Base-by-base conservation (phyloP, 2,888 invertebrate genomes). In the Petrolisthes manimaculis region DNA sequence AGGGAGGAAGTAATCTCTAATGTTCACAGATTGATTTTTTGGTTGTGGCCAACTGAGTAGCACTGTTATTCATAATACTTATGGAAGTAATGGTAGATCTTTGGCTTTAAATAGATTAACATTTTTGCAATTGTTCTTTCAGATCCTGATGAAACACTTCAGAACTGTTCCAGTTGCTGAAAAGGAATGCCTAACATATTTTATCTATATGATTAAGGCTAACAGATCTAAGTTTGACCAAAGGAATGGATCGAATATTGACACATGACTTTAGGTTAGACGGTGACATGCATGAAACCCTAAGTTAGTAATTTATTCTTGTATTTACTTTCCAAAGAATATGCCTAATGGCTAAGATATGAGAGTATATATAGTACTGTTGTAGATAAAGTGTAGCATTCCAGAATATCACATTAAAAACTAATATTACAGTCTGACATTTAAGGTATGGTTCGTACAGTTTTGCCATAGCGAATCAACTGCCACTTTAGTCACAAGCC, bases 131-230 rank as follows among this genome's bases (percentile, higher is more conserved):
- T 71, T 55, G 5, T 74, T 6, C 14, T 95, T 95, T 54, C 95
- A 98, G 98, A 96, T 96, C 85, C 95, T 99, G 85, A 96, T 97
- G 94, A 97, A 98, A 93, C 99, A 99, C 94, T 99, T 99, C 94
- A 97, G 97, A 93, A 96, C 97, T 89, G 96, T 99, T 93, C 97
- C 97, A 74, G 97, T 99, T 18, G 96, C 96, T 92, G 98, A 99
- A 93, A 99, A 98, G 93, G 98, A 99, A 93, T 96, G 97, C 81
- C 94, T 98, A 90, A 97, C 98, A 82, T 97, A 96, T 93, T 99
- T 99, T 93, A 97, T 99, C 92, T 98, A 98, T 93, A 97, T 97
- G 94, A 97, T 98, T 4, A 98, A 98, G 94, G 97, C 97, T 84
- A 97, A 98, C 93, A 87, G 87, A 67, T 91, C 91, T 5, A 91